Evolutionary conservation across 2,113 vertebrate species (phyloP).

Genomic region (Oncorhynchus nerka): DNA sequence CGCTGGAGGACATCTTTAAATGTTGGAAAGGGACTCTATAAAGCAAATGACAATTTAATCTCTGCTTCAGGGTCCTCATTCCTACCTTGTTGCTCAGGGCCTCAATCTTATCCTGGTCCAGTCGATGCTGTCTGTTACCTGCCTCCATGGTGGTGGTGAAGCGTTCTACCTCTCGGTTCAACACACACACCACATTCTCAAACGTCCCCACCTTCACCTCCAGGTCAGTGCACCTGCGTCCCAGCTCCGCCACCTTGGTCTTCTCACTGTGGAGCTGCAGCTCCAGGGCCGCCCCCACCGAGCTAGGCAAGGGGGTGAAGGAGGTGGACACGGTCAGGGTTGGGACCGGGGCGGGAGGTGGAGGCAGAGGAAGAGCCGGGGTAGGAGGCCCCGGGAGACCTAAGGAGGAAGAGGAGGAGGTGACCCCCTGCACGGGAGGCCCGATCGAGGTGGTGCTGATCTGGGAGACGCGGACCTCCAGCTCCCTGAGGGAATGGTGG

Average conservation of each 20-base stretch:
- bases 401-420: conserved; percentile 55
- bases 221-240: conserved; percentile 77
- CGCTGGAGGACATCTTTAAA: not conserved
- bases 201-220: conserved; percentile 87
- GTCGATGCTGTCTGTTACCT: conserved; percentile 83
- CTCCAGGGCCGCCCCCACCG: conserved; percentile 72
- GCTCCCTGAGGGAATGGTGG: conserved; percentile 70
- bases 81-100: conserved; percentile 85
- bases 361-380: conserved; percentile 29
- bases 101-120: conserved; percentile 93
- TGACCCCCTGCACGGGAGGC: conserved; percentile 73
- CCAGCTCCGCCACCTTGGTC: conserved; percentile 70
- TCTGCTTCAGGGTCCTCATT: not conserved
- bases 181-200: conserved; percentile 94
- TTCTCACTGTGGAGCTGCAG: conserved; percentile 71
- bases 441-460: conserved; percentile 57
- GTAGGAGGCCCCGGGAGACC: conserved; percentile 27
- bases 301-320: conserved; percentile 74
- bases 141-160: conserved; percentile 85
- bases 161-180: conserved; percentile 92
- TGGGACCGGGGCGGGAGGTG: conserved; percentile 38
- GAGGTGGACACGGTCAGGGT: conserved; percentile 72
- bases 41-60: too few relatives aligned
- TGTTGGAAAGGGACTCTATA: too few relatives aligned
- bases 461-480: conserved; percentile 70